These are phyloP conservation scores for Rotaria socialis DNA, from an alignment of 2,888 invertebrate genomes.

Conservation along the genomic window DNA sequence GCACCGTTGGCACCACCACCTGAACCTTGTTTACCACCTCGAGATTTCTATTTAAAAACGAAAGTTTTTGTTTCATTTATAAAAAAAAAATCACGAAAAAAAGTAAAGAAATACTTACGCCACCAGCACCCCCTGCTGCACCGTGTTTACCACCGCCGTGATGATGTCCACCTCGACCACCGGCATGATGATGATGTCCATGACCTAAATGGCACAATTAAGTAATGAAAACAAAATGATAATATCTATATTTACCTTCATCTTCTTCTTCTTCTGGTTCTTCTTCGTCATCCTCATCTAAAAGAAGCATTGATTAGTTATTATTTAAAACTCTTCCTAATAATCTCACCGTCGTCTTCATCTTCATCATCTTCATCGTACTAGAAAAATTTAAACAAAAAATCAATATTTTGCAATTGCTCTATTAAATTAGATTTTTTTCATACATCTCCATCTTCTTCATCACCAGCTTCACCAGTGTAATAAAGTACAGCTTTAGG, in stretches of 20 bases:
- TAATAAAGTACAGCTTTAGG: slow-evolving; percentile 93
- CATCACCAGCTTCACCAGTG: slow-evolving; percentile 72
- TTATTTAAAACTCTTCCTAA: neutral
- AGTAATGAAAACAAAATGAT: neutral
- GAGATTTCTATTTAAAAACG: neutral
- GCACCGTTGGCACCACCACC: neutral
- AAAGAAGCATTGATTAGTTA: slow-evolving; percentile 36
- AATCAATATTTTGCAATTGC: neutral
- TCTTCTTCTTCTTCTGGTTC: slow-evolving; percentile 48
- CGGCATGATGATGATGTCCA: neutral
- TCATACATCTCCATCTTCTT: slow-evolving; percentile 48
- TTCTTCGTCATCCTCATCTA: slow-evolving; percentile 52
- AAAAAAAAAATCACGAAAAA: neutral
- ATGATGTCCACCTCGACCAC: slow-evolving; percentile 28
- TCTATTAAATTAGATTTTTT: slow-evolving; percentile 48
- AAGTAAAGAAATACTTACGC: neutral
- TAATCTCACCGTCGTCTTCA: slow-evolving; percentile 13
- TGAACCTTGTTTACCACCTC: neutral
- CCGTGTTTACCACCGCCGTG: slow-evolving; percentile 5
- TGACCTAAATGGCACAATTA: neutral
- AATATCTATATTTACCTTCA: slow-evolving; percentile 43
- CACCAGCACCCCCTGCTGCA: neutral
- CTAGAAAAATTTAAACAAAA: slow-evolving; percentile 2
- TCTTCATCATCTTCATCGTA: slow-evolving; percentile 24
- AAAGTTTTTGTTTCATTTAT: neutral